phyloP scores from a whole-genome alignment of 2,888 invertebrate genomes.

The Mesochorus sp. region DNA sequence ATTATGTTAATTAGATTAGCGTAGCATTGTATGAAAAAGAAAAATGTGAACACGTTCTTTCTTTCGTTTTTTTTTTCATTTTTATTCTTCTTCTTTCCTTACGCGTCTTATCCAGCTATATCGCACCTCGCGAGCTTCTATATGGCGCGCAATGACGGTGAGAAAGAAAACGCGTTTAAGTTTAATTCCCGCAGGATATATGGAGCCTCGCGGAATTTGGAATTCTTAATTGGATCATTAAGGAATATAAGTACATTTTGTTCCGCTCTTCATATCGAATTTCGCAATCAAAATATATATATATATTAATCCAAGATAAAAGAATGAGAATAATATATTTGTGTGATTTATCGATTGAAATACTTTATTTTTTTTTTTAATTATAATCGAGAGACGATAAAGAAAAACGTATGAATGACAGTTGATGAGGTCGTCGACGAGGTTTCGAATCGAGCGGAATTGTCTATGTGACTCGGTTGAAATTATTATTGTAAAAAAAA shows the following conservation, averaged over 20 bases:
- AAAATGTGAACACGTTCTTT: slow-evolving; percentile 37
- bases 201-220: neutral
- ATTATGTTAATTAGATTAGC: slow-evolving; percentile 60
- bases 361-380: too few species aligned
- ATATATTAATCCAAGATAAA: too few species aligned
- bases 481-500: too few species aligned
- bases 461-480: too few species aligned
- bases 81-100: neutral
- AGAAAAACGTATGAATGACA: too few species aligned
- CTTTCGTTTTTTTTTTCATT: slow-evolving; percentile 12
- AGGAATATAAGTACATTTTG: neutral
- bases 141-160: neutral
- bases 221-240: slow-evolving; percentile 19
- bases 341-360: too few species aligned
- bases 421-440: too few species aligned
- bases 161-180: slow-evolving; percentile 24
- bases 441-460: too few species aligned
- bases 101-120: slow-evolving; percentile 13
- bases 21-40: slow-evolving; percentile 44
- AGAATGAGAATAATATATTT: too few species aligned
- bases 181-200: neutral
- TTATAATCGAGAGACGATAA: too few species aligned
- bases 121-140: neutral
- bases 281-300: neutral
- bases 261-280: neutral